Evolutionary conservation across 2,113 vertebrate species (phyloP).

Genomic region (Larimichthys polyactis): DNA sequence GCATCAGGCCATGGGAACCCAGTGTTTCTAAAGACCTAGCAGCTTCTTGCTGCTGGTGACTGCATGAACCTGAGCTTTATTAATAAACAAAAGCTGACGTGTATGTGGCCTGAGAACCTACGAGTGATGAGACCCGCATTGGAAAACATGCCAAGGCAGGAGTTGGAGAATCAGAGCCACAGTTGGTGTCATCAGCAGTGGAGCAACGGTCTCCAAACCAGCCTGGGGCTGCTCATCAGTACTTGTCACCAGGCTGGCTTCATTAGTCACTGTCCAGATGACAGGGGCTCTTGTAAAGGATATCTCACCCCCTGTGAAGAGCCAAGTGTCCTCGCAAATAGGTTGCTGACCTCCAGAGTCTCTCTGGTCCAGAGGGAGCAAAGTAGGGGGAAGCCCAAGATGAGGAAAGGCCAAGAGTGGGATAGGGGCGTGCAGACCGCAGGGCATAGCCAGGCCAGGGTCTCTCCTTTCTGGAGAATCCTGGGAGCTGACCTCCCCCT

Average conservation of each 20-base stretch:
- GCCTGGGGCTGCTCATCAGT: constrained; percentile 83
- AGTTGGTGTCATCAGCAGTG: constrained; percentile 65
- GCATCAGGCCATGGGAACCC: constrained; percentile 63
- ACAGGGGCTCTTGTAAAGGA: constrained; percentile 81
- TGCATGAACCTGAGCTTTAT: constrained; percentile 56
- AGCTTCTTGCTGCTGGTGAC: constrained; percentile 58
- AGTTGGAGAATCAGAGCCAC: constrained; percentile 47
- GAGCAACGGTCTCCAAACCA: constrained; percentile 55
- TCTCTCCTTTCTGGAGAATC: constrained; percentile 58
- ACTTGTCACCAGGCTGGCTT: constrained; percentile 80
- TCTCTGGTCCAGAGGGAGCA: constrained; percentile 57
- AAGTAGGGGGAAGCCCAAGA: constrained; percentile 25
- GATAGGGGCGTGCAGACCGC: constrained; percentile 57
- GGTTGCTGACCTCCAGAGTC: constrained; percentile 74
- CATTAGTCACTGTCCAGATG: constrained; percentile 85
- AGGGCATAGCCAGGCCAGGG: constrained; percentile 61
- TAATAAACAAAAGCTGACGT: constrained; percentile 56
- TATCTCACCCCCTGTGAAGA: constrained; percentile 79
- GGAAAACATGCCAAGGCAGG: constrained; percentile 48
- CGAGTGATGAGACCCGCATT: constrained; percentile 31
- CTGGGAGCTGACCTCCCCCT: constrained; percentile 78
- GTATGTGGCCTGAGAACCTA: constrained; percentile 36
- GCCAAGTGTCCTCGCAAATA: constrained; percentile 81
- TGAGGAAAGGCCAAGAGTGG: constrained; percentile 47
- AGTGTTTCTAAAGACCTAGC: constrained; percentile 50